phyloP scores from a whole-genome alignment of 2,888 invertebrate species.

The Amblyjoppa fuscipennis region DNA sequence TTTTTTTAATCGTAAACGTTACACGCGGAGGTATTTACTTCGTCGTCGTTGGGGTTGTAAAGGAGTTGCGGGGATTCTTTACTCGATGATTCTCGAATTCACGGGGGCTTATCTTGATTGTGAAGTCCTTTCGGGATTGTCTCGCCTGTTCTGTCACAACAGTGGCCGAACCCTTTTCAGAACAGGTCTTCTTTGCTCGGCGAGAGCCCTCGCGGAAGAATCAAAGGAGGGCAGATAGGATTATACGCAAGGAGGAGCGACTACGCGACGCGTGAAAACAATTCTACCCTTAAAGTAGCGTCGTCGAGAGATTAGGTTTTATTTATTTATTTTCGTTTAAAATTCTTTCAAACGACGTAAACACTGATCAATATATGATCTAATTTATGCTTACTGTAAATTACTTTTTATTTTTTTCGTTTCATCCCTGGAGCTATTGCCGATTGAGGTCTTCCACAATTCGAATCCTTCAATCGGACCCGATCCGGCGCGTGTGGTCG shows the following conservation, averaged over 20 bases:
- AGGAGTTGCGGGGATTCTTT: slow-evolving; percentile 15
- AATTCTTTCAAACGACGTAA: too few relatives aligned
- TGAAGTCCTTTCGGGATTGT: slow-evolving; percentile 44
- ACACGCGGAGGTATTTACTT: neutral
- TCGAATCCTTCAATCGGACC: neutral
- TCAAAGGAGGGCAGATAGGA: slow-evolving; percentile 48
- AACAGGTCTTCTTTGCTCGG: slow-evolving; percentile 42
- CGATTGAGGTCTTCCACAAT: neutral
- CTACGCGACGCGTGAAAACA: neutral
- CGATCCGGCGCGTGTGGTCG: neutral
- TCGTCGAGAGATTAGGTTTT: neutral
- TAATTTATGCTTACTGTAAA: neutral
- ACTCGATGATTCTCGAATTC: slow-evolving; percentile 48
- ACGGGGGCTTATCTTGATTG: slow-evolving; percentile 62
- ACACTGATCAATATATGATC: too few relatives aligned
- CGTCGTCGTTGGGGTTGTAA: slow-evolving; percentile 9
- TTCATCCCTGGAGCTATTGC: neutral
- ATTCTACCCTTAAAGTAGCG: too few relatives aligned
- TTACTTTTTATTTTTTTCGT: neutral
- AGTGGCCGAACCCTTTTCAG: slow-evolving; percentile 62
- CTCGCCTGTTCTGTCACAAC: slow-evolving; percentile 61
- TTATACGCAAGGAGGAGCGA: slow-evolving; percentile 31
- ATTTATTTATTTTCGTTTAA: neutral
- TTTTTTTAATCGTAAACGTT: neutral
- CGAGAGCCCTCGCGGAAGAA: slow-evolving; percentile 5